These are phyloP conservation scores for Chaetogeoica ovagalla DNA, from an alignment of 2,888 invertebrate species.

Conservation along the genomic window DNA sequence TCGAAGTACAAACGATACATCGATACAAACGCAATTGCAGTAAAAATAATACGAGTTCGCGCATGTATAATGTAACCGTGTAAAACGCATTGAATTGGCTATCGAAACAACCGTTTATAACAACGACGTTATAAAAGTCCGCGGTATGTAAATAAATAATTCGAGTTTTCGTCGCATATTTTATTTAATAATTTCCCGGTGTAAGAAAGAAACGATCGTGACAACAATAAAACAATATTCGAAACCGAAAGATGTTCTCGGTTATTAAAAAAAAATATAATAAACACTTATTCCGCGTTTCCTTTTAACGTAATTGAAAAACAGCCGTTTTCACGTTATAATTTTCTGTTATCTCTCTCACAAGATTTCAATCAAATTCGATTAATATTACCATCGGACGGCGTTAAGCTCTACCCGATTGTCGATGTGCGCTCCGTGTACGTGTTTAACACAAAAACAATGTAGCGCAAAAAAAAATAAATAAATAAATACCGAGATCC, in stretches of 20 bases:
- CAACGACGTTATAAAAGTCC: neutral
- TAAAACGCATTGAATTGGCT: neutral
- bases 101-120: neutral
- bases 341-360: slow-evolving; percentile 17
- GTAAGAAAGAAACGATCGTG: neutral
- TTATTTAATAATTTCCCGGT: slow-evolving; percentile 28
- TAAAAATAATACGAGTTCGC: too few relatives aligned
- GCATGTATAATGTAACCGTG: too few relatives aligned
- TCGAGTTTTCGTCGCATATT: neutral
- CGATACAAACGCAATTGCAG: too few relatives aligned
- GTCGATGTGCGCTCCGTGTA: slow-evolving; percentile 22
- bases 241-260: neutral
- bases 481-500: slow-evolving; percentile 13
- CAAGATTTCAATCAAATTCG: slow-evolving; percentile 29
- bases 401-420: slow-evolving; percentile 29
- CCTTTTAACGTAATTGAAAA: slow-evolving; percentile 21
- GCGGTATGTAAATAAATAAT: neutral
- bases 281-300: neutral
- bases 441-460: slow-evolving; percentile 36
- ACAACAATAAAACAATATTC: slow-evolving; percentile 9
- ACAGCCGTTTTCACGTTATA: neutral
- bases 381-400: slow-evolving; percentile 26
- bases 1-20: too few relatives aligned
- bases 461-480: neutral
- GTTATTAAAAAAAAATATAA: neutral